Evolutionary conservation across 1,140 invertebrate genomes (phyloP), one percentile per base, ranked within the genome.

Genomic region (Papilio glaucus): DNA sequence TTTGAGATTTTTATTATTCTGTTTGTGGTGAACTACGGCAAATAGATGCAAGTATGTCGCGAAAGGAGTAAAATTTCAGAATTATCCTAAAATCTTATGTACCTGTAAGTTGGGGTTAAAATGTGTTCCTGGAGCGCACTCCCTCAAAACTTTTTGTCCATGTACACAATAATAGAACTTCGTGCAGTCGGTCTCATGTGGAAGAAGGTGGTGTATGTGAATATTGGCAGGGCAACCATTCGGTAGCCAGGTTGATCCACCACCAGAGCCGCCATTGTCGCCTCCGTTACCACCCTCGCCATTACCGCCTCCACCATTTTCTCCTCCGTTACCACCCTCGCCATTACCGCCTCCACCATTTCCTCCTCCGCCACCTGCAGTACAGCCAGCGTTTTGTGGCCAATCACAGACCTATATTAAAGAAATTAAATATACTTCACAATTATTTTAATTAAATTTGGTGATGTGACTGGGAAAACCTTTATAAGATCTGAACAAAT

Each of bases 381-480:
- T 75, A 18, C 80, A 77, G 7, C 45, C 81, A 57, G 74, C 82
- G 15, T 76, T 76, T 1, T 49, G 29, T 7, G 83, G 77, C 76
- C 77, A 81, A 49, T 83, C 83, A 26, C 85, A 87, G 0, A 76
- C 77, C 85, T 87, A 69, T 62, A 72, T 13, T 26, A 5, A 37
- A 72, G 63, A 71, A 4, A 37, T 67, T 41, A 26, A 42, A 7
- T 45, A 15, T 45, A 45, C 8, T 45, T 45, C 8, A 7, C 15
- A 18, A n/a, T n/a, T n/a, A n/a, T n/a, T n/a, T n/a, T n/a, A n/a
- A n/a, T n/a, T n/a, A n/a, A n/a, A n/a, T n/a, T n/a, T n/a, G n/a
- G n/a, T n/a, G n/a, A n/a, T n/a, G n/a, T n/a, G n/a, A n/a, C n/a
- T n/a, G n/a, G n/a, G n/a, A n/a, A n/a, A n/a, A n/a, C n/a, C n/a